Evolutionary conservation across 2,797 vertebrate species (phyloP), one percentile per base, ranked within the genome.

Genomic region (Rhinella marina): DNA sequence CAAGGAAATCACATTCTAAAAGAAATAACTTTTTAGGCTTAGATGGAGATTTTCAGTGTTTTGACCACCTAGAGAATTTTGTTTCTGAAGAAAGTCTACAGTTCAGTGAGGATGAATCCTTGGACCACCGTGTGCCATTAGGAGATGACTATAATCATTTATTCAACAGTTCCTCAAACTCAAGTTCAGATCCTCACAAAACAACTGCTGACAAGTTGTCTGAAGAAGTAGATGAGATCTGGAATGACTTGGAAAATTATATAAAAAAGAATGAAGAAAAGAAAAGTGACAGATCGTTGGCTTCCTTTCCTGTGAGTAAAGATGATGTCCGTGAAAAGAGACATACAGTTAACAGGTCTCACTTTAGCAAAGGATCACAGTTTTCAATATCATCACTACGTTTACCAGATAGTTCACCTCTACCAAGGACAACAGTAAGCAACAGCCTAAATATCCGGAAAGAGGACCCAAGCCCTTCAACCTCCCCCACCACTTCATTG

Each of bases 241-340:
- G 98, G 97, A 98, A 97, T 1, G 98, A 99, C 90, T 92, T 99
- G 86, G 98, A 99, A 92, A 99, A 99, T 92, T 99, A 99, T 93
- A 99, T 99, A 92, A 97, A 97, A 91, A 97, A 94, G 91, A 99
- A 99, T 7, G 97, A 99, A 91, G 95, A 95, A 89, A 99, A 97
- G 93, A 97, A 97, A 83, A 95, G 95, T 6, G 98, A 99, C 81
- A 94, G 95, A 7, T 95, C 97, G 64, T 97, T 98, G 0, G 98
- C 98, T 0, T 97, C 98, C 0, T 99, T 99, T 91, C 98, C 98
- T 0, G 98, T 99, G 14, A 95, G 93, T 88, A 93, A 94, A 86
- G 94, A 94, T 1, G 97, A 98, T 41, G 92, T 96, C 0, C 93
- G 92, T 0, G 94, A 95, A 85, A 93, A 92, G 80, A 29, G 75